Evolutionary conservation across 2,113 vertebrate species (phyloP), one percentile per base, ranked within the genome.

Genomic region (Microtus montanus): DNA sequence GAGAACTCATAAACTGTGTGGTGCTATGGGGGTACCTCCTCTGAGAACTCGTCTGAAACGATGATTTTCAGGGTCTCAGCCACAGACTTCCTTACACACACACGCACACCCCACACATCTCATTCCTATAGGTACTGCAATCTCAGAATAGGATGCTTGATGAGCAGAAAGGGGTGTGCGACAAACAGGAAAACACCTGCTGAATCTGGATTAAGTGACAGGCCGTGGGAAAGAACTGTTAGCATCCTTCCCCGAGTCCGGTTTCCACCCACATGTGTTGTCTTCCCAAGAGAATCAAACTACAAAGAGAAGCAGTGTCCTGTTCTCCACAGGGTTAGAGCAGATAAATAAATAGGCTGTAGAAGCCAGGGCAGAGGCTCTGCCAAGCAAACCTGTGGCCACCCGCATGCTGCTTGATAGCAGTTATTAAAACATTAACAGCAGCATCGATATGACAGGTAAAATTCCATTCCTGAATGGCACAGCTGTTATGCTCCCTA

Each of bases 341-440:
- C 38, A 44, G 63, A 74, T 41, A 52, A 93, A 73, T 35, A 73
- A 71, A 44, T 47, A 87, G 13, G 64, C 7, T 0, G 35, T 52
- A 41, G 38, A 41, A 9, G 4, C 41, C 41, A 15, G 78, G 12
- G 22, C 52, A 58, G 12, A 75, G 24, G 28, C 64, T 41, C 17
- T 52, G 78, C 13, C 9, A 63, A 75, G 70, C 64, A 90, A 63
- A 66, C 0, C 26, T 26, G 13, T 35, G 7, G 90, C 75, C 28
- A 71, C 28, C 41, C 35, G 9, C 58, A 14, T 63, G 28, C 68
- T 26, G 20, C 70, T 89, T 96, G 86, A 93, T 41, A 54, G 52
- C 52, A 3, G 15, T 78, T 83, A 86, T 90, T 85, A 96, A 96
- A 77, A 68, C 90, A 89, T 77, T 79, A 93, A 38, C 70, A 68